Evolutionary conservation across 1,140 invertebrate genomes (phyloP), one percentile per base, ranked within the genome.

Genomic region (Trichonephila inaurata): DNA sequence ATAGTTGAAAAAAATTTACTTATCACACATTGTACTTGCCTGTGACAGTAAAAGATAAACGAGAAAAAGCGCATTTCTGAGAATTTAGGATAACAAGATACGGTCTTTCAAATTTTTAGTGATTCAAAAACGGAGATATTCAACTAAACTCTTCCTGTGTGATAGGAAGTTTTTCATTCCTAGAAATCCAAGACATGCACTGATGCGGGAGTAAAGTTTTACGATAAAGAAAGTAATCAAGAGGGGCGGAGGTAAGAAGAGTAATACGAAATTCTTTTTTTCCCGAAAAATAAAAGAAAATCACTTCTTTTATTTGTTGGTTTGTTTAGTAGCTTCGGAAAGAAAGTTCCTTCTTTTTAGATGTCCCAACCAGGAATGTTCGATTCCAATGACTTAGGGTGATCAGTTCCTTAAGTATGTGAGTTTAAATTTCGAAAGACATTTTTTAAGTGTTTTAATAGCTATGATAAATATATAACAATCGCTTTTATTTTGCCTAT

Each of bases 141-240:
- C 28, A 77, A 18, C 28, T 40, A 77, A 77, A 77, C 16, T 18
- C 33, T 33, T 77, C 18, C 51, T 5, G 18, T 40, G 66, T 69
- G 72, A 3, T 24, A 18, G 24, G 14, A 28, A 77, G 3, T 77
- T 40, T 77, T 77, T 77, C 16, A 77, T 77, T 77, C 4, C 24
- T 33, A 33, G 28, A 40, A 33, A 77, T 33, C 16, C 72, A 77
- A 33, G 33, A 77, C 72, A 77, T 33, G 72, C 72, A 33, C 28
- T 19, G 28, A 40, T 40, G 28, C 72, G 7, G 28, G 16, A n/a
- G 66, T 69, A 69, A 69, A 77, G 33, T 77, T 77, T 77, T 77
- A 40, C 72, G 28, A 77, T 77, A 77, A 77, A 77, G 72, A 77
- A 77, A 77, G 28, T 77, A 77, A 77, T 77, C 72, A 18, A 77